A percentile compares a stretch with the other conserved stretches of the same genome.
phyloP scores from a whole-genome alignment of 2,113 vertebrate species.

The Percina caprodes region DNA sequence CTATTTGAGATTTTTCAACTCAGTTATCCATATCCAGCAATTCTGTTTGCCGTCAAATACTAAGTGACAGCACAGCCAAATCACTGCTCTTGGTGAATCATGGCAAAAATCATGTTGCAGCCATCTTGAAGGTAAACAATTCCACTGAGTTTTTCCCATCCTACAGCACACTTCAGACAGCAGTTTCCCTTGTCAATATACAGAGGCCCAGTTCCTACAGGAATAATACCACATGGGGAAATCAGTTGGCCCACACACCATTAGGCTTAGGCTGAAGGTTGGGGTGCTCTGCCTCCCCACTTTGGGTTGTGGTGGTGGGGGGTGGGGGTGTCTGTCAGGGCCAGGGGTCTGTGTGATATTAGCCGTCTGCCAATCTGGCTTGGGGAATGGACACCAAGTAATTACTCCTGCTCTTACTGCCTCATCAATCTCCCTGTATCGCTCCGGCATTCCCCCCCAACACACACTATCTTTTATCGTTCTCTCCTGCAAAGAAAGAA shows the following conservation, averaged over 20 bases:
- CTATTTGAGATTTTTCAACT: background rate
- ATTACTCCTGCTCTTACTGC: slow-evolving; percentile 88
- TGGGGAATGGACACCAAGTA: slow-evolving; percentile 87
- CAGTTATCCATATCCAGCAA: background rate
- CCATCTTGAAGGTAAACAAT: slow-evolving; percentile 40
- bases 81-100: slow-evolving; percentile 20
- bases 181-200: slow-evolving; percentile 51
- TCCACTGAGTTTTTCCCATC: slow-evolving; percentile 22
- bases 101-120: slow-evolving; percentile 25
- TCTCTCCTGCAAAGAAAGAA: slow-evolving; percentile 68
- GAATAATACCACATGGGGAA: slow-evolving; percentile 79
- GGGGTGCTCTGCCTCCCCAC: slow-evolving; percentile 74
- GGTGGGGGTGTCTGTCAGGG: slow-evolving; percentile 79
- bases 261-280: slow-evolving; percentile 74
- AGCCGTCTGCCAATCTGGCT: slow-evolving; percentile 88
- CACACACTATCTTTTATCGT: slow-evolving; percentile 74
- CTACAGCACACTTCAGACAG: slow-evolving; percentile 29
- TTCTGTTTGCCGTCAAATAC: background rate
- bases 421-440: slow-evolving; percentile 89
- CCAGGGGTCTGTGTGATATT: slow-evolving; percentile 88
- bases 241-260: slow-evolving; percentile 80
- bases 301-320: slow-evolving; percentile 60
- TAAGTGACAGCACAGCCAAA: slow-evolving; percentile 4
- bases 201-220: slow-evolving; percentile 71
- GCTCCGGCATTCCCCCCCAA: slow-evolving; percentile 48